Evolutionary conservation across 1,140 invertebrate species (phyloP).

Genomic region (Latrodectus geometricus): DNA sequence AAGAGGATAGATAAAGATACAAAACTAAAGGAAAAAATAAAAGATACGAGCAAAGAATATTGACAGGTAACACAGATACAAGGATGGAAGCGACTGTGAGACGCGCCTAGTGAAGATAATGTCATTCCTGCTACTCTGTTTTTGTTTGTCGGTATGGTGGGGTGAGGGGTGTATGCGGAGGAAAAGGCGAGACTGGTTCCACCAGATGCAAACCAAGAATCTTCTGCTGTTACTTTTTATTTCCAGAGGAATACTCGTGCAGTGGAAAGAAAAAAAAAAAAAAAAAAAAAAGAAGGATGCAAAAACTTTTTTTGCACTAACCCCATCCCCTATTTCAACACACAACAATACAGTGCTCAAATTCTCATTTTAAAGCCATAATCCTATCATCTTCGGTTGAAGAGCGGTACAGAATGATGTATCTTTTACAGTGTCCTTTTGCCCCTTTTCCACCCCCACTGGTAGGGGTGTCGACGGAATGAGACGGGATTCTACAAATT

Average conservation of each 20-base stretch:
- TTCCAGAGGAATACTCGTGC: background rate
- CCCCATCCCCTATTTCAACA: constrained; percentile 9
- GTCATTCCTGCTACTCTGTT: background rate
- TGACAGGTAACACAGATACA: constrained; percentile 37
- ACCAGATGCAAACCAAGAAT: background rate
- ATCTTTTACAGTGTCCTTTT: constrained; percentile 42
- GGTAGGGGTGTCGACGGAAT: constrained; percentile 37
- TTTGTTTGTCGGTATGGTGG: background rate
- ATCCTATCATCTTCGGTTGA: constrained; percentile 59
- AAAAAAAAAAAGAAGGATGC: constrained; percentile 7
- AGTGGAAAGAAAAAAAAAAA: background rate
- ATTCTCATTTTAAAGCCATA: constrained; percentile 33
- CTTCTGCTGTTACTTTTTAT: background rate
- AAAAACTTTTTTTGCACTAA: background rate
- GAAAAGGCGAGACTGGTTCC: background rate
- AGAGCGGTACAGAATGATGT: constrained; percentile 41
- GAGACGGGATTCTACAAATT: constrained; percentile 54
- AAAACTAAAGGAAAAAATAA: constrained; percentile 30
- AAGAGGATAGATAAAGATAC: constrained; percentile 25
- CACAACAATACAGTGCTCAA: constrained; percentile 46
- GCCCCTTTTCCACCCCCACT: background rate
- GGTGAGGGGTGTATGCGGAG: background rate
- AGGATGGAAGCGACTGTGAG: constrained; percentile 11
- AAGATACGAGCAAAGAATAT: constrained; percentile 23
- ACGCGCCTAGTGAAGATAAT: background rate